Evolutionary conservation across 1,140 invertebrate genomes (phyloP).

Genomic region (Scaptomyza graminum): DNA sequence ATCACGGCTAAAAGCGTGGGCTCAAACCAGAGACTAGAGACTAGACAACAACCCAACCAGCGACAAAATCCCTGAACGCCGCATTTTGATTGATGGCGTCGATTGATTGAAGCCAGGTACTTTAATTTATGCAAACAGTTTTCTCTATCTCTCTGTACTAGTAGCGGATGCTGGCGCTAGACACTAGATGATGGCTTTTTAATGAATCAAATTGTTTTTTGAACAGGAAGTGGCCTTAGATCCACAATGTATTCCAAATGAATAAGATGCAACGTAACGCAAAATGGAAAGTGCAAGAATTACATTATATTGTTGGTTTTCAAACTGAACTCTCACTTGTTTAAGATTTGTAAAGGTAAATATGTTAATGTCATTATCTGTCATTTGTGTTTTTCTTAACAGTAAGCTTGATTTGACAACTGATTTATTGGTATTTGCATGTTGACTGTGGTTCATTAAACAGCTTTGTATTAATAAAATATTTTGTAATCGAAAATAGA

Average conservation of each 20-base stretch:
- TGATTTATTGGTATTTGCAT: background rate
- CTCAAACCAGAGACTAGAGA: background rate
- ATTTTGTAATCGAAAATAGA: background rate
- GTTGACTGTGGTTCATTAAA: too few relatives aligned
- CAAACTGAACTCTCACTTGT: background rate
- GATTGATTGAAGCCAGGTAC: slow-evolving; percentile 54
- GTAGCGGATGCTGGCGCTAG: slow-evolving; percentile 25
- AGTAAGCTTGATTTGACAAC: background rate
- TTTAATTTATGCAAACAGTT: slow-evolving; percentile 17
- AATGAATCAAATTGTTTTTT: slow-evolving; percentile 27
- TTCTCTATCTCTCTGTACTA: background rate
- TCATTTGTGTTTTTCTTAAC: background rate
- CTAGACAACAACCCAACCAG: background rate
- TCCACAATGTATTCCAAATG: slow-evolving; percentile 1
- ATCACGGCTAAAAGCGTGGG: slow-evolving; percentile 35
- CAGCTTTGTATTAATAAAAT: background rate
- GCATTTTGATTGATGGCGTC: slow-evolving; percentile 60
- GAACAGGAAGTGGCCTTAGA: slow-evolving; percentile 18
- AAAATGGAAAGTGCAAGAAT: too few relatives aligned
- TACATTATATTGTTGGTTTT: background rate
- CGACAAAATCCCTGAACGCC: slow-evolving; percentile 31
- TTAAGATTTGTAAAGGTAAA: background rate
- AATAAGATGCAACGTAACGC: background rate
- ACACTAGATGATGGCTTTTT: slow-evolving; percentile 42
- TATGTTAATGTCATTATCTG: background rate